These are phyloP conservation scores for Ridgeia piscesae DNA, from an alignment of 1,140 invertebrate species.

Conservation along the genomic window DNA sequence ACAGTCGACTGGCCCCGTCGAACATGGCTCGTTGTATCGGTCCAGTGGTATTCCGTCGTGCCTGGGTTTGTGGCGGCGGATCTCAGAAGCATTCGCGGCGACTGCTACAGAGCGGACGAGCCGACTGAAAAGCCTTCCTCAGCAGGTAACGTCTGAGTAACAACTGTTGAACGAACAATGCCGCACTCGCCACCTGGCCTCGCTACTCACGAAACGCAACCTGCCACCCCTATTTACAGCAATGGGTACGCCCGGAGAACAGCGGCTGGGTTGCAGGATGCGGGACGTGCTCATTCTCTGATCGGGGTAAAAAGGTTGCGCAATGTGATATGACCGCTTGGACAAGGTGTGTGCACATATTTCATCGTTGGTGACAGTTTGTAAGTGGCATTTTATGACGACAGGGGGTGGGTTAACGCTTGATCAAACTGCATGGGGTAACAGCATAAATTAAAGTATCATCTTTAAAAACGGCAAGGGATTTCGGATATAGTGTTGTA, in stretches of 20 bases:
- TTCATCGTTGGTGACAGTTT: not conserved
- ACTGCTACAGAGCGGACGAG: not conserved
- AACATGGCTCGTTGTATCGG: not conserved
- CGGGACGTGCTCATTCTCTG: not conserved
- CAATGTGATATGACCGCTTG: not conserved
- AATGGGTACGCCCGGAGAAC: not conserved
- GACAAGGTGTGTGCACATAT: not conserved
- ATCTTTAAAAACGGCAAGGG: not conserved
- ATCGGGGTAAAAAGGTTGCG: not conserved
- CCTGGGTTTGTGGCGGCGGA: not conserved
- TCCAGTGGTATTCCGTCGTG: not conserved
- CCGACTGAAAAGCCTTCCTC: not conserved
- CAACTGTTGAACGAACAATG: constrained; percentile 5
- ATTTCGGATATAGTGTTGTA: not conserved
- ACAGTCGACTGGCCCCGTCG: not conserved
- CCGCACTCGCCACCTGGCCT: not conserved
- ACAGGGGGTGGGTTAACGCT: not conserved
- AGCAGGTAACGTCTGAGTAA: not conserved
- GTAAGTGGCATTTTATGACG: not conserved
- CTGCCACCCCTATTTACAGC: not conserved
- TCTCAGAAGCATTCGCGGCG: not conserved
- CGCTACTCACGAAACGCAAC: not conserved
- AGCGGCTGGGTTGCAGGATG: not conserved
- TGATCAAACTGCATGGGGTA: not conserved
- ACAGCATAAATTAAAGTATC: not conserved